These are phyloP conservation scores for Melieria picta DNA, from an alignment of 2,888 invertebrate species.

Conservation along the genomic window DNA sequence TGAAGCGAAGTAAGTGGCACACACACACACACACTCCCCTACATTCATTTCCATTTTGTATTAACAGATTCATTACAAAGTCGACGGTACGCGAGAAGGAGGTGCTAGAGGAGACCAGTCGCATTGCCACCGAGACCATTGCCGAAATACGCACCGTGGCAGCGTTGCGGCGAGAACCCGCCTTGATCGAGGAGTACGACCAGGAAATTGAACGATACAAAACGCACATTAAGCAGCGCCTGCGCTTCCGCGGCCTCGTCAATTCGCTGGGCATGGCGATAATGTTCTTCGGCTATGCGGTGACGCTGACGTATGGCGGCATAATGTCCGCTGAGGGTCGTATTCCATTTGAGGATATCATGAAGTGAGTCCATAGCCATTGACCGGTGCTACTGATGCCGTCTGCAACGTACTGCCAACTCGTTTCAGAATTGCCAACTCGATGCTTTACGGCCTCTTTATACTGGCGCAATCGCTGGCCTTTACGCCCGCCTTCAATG, in stretches of 20 bases:
- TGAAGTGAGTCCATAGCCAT: conserved; percentile 68
- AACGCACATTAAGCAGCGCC: conserved; percentile 67
- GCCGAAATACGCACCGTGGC: conserved; percentile 77
- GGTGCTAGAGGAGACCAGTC: conserved; percentile 74
- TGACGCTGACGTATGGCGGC: conserved; percentile 79
- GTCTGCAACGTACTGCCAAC: neutral
- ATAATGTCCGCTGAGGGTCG: conserved; percentile 73
- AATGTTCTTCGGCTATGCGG: conserved; percentile 78
- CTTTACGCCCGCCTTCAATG: conserved; percentile 81
- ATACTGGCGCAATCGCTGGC: conserved; percentile 83
- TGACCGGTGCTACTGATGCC: no score
- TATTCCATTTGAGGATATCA: conserved; percentile 74
- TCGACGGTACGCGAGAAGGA: conserved; percentile 72
- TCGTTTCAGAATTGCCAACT: conserved; percentile 74
- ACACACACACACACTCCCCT: neutral
- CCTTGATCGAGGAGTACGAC: conserved; percentile 71
- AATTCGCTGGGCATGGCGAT: conserved; percentile 78
- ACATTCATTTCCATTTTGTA: neutral
- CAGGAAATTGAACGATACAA: conserved; percentile 69
- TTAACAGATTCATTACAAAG: conserved; percentile 69
- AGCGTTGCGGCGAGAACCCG: conserved; percentile 73
- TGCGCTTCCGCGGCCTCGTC: conserved; percentile 74
- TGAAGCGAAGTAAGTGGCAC: conserved; percentile 68
- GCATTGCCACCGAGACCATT: conserved; percentile 80
- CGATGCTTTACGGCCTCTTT: conserved; percentile 81